These are phyloP conservation scores for Ditylenchus dipsaci DNA, from an alignment of 1,140 invertebrate species.

Conservation along the genomic window DNA sequence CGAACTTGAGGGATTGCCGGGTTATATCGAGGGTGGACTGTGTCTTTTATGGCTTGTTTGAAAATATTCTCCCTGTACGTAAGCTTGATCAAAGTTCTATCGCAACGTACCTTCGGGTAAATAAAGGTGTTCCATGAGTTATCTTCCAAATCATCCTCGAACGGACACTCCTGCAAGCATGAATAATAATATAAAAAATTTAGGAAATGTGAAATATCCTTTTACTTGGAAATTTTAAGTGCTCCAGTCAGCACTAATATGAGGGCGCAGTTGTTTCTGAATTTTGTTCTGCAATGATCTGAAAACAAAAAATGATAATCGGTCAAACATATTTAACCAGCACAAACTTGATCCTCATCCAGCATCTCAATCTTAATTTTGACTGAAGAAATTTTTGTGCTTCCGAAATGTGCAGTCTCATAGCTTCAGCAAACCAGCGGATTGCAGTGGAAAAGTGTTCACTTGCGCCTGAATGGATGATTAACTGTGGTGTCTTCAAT, in stretches of 20 bases:
- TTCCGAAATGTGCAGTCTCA: conserved; percentile 32
- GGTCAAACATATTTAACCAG: background rate
- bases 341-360: conserved; percentile 43
- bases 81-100: no score
- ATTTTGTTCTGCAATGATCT: conserved; percentile 51
- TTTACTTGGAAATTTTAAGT: conserved; percentile 46
- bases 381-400: conserved; percentile 32
- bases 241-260: conserved; percentile 43
- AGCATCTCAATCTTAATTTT: conserved; percentile 35
- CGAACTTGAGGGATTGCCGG: no score
- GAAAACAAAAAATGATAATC: background rate
- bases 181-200: conserved; percentile 2
- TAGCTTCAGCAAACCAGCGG: conserved; percentile 52
- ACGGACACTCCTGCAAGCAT: conserved; percentile 34
- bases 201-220: background rate
- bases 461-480: background rate
- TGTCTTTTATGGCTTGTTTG: no score
- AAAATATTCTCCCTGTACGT: no score
- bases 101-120: conserved; percentile 44
- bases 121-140: conserved; percentile 38
- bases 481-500: background rate
- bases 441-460: conserved; percentile 27
- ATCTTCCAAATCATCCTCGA: conserved; percentile 50
- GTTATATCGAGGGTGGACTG: no score
- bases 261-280: conserved; percentile 41